Base-by-base conservation (phyloP, 92 coral and sea anemone species). In the Muricea muricata region DNA sequence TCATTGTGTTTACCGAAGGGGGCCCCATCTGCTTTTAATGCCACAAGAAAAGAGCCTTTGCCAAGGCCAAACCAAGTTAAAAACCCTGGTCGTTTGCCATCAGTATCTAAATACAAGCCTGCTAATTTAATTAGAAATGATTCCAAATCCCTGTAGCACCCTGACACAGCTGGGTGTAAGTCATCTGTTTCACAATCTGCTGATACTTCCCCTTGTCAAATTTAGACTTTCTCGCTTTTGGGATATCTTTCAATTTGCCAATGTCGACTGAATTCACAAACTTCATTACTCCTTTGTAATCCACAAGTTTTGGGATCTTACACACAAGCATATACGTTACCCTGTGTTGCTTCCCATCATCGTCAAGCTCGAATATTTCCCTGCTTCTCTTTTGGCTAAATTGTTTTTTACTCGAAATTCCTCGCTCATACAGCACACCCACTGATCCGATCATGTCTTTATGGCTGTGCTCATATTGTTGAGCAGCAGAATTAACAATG, bases 361-460 rank as follows among this genome's bases (percentile, higher is more conserved):
- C 61, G 50, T 80, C 86, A 14, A 40, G 69, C 17, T 48, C 71
- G 35, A 87, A 65, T 50, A 61, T 32, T 47, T 82, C 58, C 32
- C 79, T 77, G 75, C 83, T 73, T 75, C 84, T 42, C 71, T 73
- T 75, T 35, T 11, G 56, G 78, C 82, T 81, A 56, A 81, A 87
- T 47, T 87, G 83, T 72, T 71, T 73, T 52, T 87, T 87, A 58
- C 87, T 81, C n/a, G 83, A 68, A 17, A 87, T 73, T 26, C 87
- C 86, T 28, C 90, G 86, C 48, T 80, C 86, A 69, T 85, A 80
- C 32, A 87, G 73, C 71, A 87, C 86, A 66, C 82, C 50, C 32
- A 79, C 86, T 37, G 90, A 86, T 47, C 90, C 13, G 29, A 82
- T 30, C 41, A 73, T 63, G 60, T 82, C 69, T 26, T 82, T 48